A percentile compares a stretch with the other conserved stretches of the same genome.
Evolutionary conservation across 1,140 invertebrate species (phyloP).

Genomic region (Copidosoma floridanum): DNA sequence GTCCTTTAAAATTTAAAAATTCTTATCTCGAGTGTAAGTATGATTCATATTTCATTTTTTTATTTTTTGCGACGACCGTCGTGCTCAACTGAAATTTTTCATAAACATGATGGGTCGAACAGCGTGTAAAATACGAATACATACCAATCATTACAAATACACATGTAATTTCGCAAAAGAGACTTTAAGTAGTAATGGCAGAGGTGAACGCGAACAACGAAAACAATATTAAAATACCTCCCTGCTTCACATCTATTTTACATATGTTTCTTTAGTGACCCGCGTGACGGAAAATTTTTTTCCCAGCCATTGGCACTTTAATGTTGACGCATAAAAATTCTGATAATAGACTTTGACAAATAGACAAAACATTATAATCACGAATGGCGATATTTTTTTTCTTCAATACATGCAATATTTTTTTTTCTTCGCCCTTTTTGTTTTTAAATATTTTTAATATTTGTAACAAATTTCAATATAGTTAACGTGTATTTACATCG

Average conservation of each 20-base stretch:
- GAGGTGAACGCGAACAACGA: not conserved
- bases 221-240: no score
- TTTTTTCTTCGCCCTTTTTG: no score
- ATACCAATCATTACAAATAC: conserved; percentile 21
- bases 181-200: not conserved
- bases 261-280: no score
- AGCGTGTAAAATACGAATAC: conserved; percentile 15
- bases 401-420: no score
- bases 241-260: no score
- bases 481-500: no score
- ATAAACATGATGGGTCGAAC: conserved; percentile 12
- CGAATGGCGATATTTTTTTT: conserved; percentile 9
- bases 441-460: conserved; percentile 14
- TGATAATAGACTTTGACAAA: conserved; percentile 16
- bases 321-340: conserved; percentile 17
- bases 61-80: conserved; percentile 3
- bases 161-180: not conserved
- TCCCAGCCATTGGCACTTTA: conserved; percentile 20
- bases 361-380: conserved; percentile 9
- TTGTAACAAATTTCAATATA: no score
- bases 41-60: no score
- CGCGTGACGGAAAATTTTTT: not conserved
- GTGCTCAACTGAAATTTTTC: no score
- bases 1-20: no score
- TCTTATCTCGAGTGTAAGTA: no score